Evolutionary conservation across 1,140 invertebrate genomes (phyloP), one percentile per base, ranked within the genome.

Genomic region (Pseudomyrmex pallidus): DNA sequence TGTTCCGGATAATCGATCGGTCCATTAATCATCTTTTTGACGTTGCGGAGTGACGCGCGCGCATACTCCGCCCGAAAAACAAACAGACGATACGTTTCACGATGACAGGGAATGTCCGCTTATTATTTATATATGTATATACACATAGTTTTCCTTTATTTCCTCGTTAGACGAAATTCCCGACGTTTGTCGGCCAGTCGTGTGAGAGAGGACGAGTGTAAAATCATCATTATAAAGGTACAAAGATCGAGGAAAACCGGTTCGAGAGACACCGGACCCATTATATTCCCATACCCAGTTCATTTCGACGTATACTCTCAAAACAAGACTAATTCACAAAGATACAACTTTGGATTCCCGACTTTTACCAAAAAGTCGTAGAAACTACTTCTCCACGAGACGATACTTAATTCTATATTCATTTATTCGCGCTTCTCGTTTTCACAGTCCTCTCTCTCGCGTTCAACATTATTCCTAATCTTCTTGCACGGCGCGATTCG

Each of bases 221-320:
- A 35, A 35, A 35, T 35, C 84, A 48, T 90, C 82, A 89, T 87
- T 83, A 78, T 56, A 84, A 88, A 89, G 86, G 82, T 70, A 35
- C 35, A 76, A 86, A 89, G 84, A 90, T 89, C 88, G 70, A 88
- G 84, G 73, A 76, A 87, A 90, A 90, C 89, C 89, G 89, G 88
- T 89, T 90, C 77, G 84, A 48, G 52, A 78, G 59, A 68, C 63
- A 70, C 63, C 73, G 35, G 72, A 59, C 64, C 64, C 61, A 90
- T 90, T 89, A 89, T 89, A 50, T 68, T 76, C 50, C 22, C 70
- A 54, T 70, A 74, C 74, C 74, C 61, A 68, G 56, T 85, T 35
- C 35, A 85, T 52, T 64, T 48, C 46, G 17, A 67, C 20, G 5
- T 35, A 7, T 77, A 88, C 15, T 22, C 20, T 68, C 66, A 4